A percentile compares a stretch with the other conserved stretches of the same genome.
phyloP scores from a whole-genome alignment of 1,140 invertebrate genomes.

The Orchesella cincta region DNA sequence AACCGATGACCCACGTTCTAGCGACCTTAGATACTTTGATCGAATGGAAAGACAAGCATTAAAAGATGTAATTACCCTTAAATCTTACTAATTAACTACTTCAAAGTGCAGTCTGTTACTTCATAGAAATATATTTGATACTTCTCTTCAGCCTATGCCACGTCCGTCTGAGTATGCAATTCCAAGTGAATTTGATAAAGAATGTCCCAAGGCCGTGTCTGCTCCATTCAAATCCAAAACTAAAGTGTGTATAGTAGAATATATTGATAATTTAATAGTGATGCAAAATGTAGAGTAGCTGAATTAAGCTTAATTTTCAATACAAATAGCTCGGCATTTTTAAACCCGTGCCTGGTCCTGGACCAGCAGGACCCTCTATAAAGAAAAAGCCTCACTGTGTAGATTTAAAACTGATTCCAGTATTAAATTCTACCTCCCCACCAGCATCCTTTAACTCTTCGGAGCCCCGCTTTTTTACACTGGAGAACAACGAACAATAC shows the following conservation, averaged over 20 bases:
- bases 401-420: not conserved
- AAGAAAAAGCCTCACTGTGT: not conserved
- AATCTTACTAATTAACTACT: not conserved
- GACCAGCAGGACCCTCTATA: not conserved
- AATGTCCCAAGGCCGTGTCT: constrained; percentile 38
- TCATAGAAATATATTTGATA: not conserved
- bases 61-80: constrained; percentile 29
- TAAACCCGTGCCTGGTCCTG: not conserved
- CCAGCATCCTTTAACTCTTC: constrained; percentile 10
- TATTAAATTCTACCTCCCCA: no score
- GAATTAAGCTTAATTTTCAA: not conserved
- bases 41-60: constrained; percentile 15
- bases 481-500: not conserved
- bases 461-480: not conserved
- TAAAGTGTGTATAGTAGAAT: constrained; percentile 29
- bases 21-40: constrained; percentile 41
- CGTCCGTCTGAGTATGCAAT: constrained; percentile 32
- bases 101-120: no score
- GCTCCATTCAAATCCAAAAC: constrained; percentile 48
- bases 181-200: constrained; percentile 32
- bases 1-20: constrained; percentile 14
- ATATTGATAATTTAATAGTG: no score
- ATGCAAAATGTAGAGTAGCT: not conserved
- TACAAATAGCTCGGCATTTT: not conserved
- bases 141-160: constrained; percentile 10